These are phyloP conservation scores for Drepana falcataria DNA, from an alignment of 2,888 invertebrate species.

Conservation along the genomic window DNA sequence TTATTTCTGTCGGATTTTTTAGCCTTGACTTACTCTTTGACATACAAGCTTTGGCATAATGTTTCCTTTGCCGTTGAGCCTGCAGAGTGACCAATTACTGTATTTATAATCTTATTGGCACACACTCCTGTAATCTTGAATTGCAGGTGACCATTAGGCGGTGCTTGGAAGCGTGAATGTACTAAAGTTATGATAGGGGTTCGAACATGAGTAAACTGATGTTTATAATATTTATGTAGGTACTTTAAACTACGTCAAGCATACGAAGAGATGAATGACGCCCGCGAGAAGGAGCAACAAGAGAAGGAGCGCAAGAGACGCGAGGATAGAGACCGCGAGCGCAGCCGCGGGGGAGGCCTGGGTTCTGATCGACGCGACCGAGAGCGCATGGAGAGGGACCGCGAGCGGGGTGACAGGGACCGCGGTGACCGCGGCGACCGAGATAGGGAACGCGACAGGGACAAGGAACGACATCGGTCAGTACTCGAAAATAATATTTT, in stretches of 20 bases:
- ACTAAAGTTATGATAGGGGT: too few species aligned
- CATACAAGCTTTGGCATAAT: too few species aligned
- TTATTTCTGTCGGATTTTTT: too few species aligned
- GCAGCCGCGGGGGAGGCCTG: constrained; percentile 55
- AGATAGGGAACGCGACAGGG: constrained; percentile 23
- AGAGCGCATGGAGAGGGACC: constrained; percentile 65
- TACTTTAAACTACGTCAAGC: constrained; percentile 84
- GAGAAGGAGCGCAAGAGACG: constrained; percentile 71
- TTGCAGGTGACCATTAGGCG: too few species aligned
- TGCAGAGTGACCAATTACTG: too few species aligned
- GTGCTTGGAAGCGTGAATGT: too few species aligned
- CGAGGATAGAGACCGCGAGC: constrained; percentile 65
- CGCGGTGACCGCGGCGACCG: constrained; percentile 30
- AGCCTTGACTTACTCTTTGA: too few species aligned
- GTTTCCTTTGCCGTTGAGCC: too few species aligned
- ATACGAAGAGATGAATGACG: constrained; percentile 81
- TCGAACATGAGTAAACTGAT: too few species aligned
- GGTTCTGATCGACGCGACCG: constrained; percentile 65
- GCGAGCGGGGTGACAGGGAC: constrained; percentile 50
- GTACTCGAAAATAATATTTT: constrained; percentile 1
- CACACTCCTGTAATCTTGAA: too few species aligned
- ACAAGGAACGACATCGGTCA: constrained; percentile 33
- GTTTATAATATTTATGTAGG: constrained; percentile 30
- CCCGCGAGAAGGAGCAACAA: constrained; percentile 80
- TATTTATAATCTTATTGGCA: too few species aligned